A percentile compares a stretch with the other conserved stretches of the same genome.
phyloP scores from a whole-genome alignment of 2,113 vertebrate species.

The Scytalopus superciliaris region DNA sequence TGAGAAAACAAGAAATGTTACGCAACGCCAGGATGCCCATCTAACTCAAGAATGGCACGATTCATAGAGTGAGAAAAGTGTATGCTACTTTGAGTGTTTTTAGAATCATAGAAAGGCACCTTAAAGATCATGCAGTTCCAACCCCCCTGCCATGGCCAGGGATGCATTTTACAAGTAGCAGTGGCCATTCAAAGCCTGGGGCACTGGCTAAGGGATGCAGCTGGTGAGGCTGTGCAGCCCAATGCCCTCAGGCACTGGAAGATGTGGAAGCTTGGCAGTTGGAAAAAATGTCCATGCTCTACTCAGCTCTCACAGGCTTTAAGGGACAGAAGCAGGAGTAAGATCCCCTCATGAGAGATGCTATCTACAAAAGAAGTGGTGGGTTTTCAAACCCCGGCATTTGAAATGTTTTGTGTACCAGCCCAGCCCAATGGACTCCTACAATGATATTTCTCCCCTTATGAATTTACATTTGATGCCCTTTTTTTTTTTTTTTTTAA shows the following conservation, averaged over 20 bases:
- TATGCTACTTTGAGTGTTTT: neutral
- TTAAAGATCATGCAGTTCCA: neutral
- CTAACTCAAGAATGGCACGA: neutral
- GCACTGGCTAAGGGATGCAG: neutral
- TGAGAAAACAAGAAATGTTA: neutral
- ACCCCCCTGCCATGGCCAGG: neutral
- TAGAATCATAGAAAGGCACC: neutral
- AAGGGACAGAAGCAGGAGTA: neutral
- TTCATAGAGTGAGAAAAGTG: neutral
- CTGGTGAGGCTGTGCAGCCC: neutral
- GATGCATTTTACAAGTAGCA: neutral
- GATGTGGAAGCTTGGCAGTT: neutral
- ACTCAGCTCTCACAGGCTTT: neutral
- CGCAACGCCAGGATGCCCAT: neutral
- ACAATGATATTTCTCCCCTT: neutral
- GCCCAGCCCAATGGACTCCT: neutral
- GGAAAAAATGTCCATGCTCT: neutral
- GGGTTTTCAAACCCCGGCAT: neutral
- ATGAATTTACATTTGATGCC: neutral
- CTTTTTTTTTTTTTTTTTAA: neutral
- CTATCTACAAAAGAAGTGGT: neutral
- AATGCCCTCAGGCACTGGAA: neutral
- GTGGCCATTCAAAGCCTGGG: neutral
- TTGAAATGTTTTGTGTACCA: neutral
- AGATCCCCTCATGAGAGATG: rapidly evolving